phyloP scores from a whole-genome alignment of 2,888 invertebrate genomes.

The Pachydiplax longipennis region DNA sequence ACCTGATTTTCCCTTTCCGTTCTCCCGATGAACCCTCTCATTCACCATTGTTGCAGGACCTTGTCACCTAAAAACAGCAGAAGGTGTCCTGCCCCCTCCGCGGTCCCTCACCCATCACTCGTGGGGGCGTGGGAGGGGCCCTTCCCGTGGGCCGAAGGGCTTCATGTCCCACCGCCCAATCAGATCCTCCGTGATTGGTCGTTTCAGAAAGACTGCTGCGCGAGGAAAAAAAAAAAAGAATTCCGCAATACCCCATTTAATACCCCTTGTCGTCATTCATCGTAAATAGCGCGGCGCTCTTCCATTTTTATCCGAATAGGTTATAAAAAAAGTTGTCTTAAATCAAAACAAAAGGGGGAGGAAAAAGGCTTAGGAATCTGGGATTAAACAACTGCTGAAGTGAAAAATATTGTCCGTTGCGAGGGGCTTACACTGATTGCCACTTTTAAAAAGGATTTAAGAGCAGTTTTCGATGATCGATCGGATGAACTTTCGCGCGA shows the following conservation, averaged over 20 bases:
- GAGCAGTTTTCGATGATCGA: conserved; percentile 42
- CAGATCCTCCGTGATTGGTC: conserved; percentile 43
- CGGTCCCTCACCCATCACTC: conserved; percentile 13
- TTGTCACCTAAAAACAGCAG: background rate
- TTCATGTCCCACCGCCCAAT: conserved; percentile 23
- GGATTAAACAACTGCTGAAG: conserved; percentile 44
- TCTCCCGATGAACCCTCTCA: conserved; percentile 22
- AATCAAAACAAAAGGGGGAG: conserved; percentile 24
- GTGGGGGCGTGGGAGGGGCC: background rate
- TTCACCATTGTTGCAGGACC: background rate
- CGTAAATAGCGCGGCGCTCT: conserved; percentile 1
- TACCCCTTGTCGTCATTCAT: conserved; percentile 36
- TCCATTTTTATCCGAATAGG: background rate
- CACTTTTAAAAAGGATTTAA: conserved; percentile 42
- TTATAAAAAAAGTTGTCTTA: conserved; percentile 1
- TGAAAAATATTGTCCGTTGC: conserved; percentile 38
- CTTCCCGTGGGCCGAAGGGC: background rate
- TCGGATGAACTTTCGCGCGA: background rate
- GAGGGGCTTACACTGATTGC: conserved; percentile 38
- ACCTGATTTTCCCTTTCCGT: conserved; percentile 10
- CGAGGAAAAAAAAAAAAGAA: conserved; percentile 6
- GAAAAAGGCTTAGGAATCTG: conserved; percentile 8
- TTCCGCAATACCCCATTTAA: conserved; percentile 33
- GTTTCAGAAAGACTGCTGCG: background rate
- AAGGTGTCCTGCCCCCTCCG: background rate